A percentile compares a stretch with the other conserved stretches of the same genome.
phyloP scores from a whole-genome alignment of 2,113 vertebrate species.

The Otolemur garnettii region DNA sequence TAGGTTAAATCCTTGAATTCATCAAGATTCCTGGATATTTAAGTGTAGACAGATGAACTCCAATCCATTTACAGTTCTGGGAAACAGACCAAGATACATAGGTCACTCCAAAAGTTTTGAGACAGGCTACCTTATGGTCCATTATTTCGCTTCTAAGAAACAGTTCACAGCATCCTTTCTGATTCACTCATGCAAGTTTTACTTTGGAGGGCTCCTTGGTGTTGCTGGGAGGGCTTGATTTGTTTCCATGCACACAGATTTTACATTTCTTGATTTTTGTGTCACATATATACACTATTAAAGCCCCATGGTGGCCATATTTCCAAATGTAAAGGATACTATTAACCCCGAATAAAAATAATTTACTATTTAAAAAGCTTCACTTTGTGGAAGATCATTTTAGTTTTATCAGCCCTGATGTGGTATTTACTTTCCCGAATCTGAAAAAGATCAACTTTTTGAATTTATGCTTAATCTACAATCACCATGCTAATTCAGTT shows the following conservation, averaged over 20 bases:
- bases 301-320: neutral
- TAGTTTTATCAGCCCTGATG: neutral
- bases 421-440: neutral
- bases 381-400: neutral
- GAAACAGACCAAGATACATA: neutral
- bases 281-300: too few relatives aligned
- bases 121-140: too few relatives aligned
- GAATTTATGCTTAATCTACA: neutral
- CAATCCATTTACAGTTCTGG: neutral
- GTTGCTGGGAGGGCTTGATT: too few relatives aligned
- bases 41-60: neutral
- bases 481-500: neutral
- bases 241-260: too few relatives aligned
- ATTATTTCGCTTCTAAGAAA: too few relatives aligned
- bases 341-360: neutral
- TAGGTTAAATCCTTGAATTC: neutral
- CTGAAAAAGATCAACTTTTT: neutral
- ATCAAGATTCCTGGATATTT: neutral
- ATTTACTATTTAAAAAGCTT: neutral
- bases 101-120: too few relatives aligned
- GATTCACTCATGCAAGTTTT: too few relatives aligned
- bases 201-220: too few relatives aligned
- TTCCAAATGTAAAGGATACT: neutral
- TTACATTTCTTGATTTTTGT: too few relatives aligned
- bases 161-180: too few relatives aligned